phyloP scores from a whole-genome alignment of 2,888 invertebrate genomes.

The Ectemnius lituratus region DNA sequence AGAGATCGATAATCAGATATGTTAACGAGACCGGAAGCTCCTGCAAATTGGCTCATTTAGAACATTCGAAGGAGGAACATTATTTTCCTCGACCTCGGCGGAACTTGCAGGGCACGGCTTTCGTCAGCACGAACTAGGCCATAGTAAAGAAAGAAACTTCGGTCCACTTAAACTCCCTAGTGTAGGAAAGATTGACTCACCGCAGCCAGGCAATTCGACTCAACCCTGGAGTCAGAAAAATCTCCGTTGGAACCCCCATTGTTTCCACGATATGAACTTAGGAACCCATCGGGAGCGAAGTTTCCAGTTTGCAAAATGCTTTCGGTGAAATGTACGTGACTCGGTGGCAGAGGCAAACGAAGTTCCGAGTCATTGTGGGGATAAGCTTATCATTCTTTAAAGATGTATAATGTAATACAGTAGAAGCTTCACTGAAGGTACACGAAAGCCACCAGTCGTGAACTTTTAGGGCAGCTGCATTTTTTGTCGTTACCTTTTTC shows the following conservation, averaged over 20 bases:
- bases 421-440: too few relatives aligned
- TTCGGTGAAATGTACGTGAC: not conserved
- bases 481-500: too few relatives aligned
- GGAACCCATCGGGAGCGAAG: slow-evolving; percentile 16
- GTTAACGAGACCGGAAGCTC: slow-evolving; percentile 5
- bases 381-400: too few relatives aligned
- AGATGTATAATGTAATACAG: too few relatives aligned
- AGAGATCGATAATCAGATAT: too few relatives aligned
- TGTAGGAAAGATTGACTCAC: slow-evolving; percentile 42
- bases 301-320: slow-evolving; percentile 20
- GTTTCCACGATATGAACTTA: slow-evolving; percentile 20
- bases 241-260: slow-evolving; percentile 26
- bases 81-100: slow-evolving; percentile 34
- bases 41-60: slow-evolving; percentile 36
- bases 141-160: slow-evolving; percentile 47
- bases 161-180: slow-evolving; percentile 45
- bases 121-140: slow-evolving; percentile 22
- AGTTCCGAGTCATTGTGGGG: too few relatives aligned
- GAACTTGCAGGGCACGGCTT: slow-evolving; percentile 34
- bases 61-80: slow-evolving; percentile 39
- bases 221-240: slow-evolving; percentile 27
- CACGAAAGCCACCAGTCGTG: too few relatives aligned
- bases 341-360: not conserved
- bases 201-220: slow-evolving; percentile 40
- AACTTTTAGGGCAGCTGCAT: too few relatives aligned